Evolutionary conservation across 2,888 invertebrate species (phyloP).

Genomic region (Acanthococcus lagerstroemiae): DNA sequence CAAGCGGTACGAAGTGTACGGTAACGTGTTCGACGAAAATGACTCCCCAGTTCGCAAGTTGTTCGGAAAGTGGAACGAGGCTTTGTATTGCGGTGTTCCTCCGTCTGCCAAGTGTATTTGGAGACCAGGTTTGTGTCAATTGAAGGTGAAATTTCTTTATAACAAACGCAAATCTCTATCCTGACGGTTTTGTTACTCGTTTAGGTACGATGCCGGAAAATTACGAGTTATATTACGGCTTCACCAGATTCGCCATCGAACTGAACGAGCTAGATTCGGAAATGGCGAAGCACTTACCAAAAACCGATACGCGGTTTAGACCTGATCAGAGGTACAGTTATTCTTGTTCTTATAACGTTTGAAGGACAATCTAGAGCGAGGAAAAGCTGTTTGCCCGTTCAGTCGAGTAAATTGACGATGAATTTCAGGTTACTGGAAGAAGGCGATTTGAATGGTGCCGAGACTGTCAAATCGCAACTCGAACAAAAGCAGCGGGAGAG

Average conservation of each 20-base stretch:
- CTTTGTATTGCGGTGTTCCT: conserved; percentile 61
- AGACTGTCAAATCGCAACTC: conserved; percentile 57
- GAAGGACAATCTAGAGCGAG: not conserved
- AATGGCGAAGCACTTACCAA: conserved; percentile 51
- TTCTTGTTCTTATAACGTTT: not conserved
- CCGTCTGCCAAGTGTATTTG: conserved; percentile 64
- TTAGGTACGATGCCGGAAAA: conserved; percentile 68
- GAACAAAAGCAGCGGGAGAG: conserved; percentile 67
- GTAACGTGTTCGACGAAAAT: conserved; percentile 51
- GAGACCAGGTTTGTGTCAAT: conserved; percentile 54
- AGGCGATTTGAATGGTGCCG: conserved; percentile 61
- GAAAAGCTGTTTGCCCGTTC: not conserved
- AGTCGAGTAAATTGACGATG: not conserved
- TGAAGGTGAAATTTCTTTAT: not conserved
- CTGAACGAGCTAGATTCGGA: conserved; percentile 65
- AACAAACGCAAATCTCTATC: too few relatives aligned
- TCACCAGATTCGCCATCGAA: conserved; percentile 74
- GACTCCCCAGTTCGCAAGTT: conserved; percentile 52
- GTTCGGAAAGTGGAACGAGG: conserved; percentile 75
- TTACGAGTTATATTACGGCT: conserved; percentile 69
- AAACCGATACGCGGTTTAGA: conserved; percentile 66
- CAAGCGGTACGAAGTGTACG: conserved; percentile 65
- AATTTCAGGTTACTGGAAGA: conserved; percentile 53
- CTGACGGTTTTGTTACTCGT: too few relatives aligned
- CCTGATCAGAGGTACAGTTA: conserved; percentile 55